These are phyloP conservation scores for Gisinianus flammeolus DNA, from an alignment of 2,888 invertebrate genomes.

Conservation along the genomic window DNA sequence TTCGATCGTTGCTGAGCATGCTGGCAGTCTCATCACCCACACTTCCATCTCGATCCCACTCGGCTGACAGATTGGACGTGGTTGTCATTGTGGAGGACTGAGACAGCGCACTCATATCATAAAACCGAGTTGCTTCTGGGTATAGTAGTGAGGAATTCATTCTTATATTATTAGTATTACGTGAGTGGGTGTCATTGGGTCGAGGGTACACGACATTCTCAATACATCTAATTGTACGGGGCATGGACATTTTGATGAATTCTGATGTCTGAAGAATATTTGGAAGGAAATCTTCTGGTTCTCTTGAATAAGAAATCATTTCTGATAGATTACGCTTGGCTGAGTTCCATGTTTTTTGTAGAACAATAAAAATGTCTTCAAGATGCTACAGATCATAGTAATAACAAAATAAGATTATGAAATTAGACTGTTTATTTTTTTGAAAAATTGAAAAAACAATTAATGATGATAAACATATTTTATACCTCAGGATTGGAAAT, in stretches of 20 bases:
- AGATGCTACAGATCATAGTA: constrained; percentile 9
- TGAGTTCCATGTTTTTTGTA: constrained; percentile 15
- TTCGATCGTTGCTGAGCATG: background rate
- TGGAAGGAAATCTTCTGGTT: background rate
- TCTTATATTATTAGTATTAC: background rate
- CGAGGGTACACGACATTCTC: background rate
- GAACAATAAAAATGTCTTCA: constrained; percentile 23
- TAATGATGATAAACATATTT: no score
- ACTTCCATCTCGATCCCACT: background rate
- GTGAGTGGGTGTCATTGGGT: background rate
- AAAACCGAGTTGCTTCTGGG: background rate
- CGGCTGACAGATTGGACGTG: background rate
- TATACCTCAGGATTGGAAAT: constrained; percentile 23
- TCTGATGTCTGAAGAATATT: constrained; percentile 23
- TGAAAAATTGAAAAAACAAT: no score
- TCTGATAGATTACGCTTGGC: constrained; percentile 14
- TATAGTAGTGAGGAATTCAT: background rate
- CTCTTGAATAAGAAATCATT: constrained; percentile 13
- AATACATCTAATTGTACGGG: background rate
- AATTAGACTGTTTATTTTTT: no score
- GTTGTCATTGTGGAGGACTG: background rate
- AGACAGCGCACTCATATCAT: background rate
- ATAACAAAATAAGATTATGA: no score
- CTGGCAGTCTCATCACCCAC: background rate
- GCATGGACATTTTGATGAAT: background rate